Percentiles rank a stretch among this genome's conserved stretches.
Conservation (phyloP, 2,888 invertebrate genomes). For the Notodromas monacha region DNA sequence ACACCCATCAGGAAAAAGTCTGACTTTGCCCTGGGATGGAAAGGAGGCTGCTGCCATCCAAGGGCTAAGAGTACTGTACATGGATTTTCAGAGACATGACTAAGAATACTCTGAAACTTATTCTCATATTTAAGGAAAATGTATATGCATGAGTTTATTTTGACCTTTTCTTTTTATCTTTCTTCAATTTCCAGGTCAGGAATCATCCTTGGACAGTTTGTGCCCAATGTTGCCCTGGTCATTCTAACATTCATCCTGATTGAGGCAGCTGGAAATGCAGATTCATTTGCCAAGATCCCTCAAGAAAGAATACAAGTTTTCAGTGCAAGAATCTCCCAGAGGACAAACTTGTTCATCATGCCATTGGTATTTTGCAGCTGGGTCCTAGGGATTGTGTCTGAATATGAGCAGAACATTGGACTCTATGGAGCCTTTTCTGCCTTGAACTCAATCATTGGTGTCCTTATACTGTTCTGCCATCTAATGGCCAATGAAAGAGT, state of each 20-base stretch:
- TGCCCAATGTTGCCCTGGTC: slow-evolving; percentile 11
- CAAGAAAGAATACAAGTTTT: slow-evolving; percentile 7
- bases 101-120: too few relatives aligned
- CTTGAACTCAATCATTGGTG: slow-evolving; percentile 12
- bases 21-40: too few relatives aligned
- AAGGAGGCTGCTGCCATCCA: too few relatives aligned
- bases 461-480: slow-evolving; percentile 12
- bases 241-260: slow-evolving; percentile 12
- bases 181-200: too few relatives aligned
- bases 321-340: slow-evolving; percentile 1
- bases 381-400: slow-evolving; percentile 12
- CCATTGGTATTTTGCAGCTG: slow-evolving; percentile 12
- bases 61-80: too few relatives aligned
- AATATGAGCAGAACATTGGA: slow-evolving; percentile 13
- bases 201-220: too few relatives aligned
- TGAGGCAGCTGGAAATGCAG: slow-evolving; percentile 13
- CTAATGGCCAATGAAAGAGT: slow-evolving; percentile 12
- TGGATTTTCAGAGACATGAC: too few relatives aligned
- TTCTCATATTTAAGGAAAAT: too few relatives aligned
- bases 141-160: too few relatives aligned
- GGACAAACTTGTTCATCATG: slow-evolving; percentile 12
- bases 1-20: too few relatives aligned
- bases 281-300: slow-evolving; percentile 11
- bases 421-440: slow-evolving; percentile 13
- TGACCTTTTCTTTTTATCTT: too few relatives aligned